Evolutionary conservation across 2,888 invertebrate genomes (phyloP), one percentile per base, ranked within the genome.

Genomic region (Pandemis heparana): DNA sequence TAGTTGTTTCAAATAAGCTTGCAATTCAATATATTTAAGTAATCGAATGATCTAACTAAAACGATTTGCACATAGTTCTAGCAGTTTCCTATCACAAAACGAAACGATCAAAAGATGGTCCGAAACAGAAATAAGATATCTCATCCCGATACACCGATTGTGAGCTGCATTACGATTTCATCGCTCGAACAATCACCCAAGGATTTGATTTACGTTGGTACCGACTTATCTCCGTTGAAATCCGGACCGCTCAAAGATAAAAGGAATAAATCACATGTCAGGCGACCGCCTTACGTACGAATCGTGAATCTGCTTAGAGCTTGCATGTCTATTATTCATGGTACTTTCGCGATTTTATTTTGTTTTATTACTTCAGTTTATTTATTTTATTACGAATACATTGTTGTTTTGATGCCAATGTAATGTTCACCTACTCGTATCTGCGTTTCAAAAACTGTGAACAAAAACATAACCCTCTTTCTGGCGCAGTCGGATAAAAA

Each of bases 201-300:
- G 81, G 85, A 88, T 90, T 89, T 91, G 91, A 89, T 90, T 91
- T 89, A 90, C 86, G 89, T 83, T 85, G 85, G 86, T 82, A 79
- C 81, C 77, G 79, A 81, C 85, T 89, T 90, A 90, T 90, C 86
- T 84, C 77, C 85, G 87, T 88, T 89, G 85, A 87, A 91, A 90
- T 89, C 87, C 86, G 85, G 83, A 82, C 85, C 85, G 82, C 81
- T 85, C 85, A 80, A 81, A 90, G 90, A 92, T 91, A 90, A 92
- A 89, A 88, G 87, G 88, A 89, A 92, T 92, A 91, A 92, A 92
- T 92, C 91, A 89, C 88, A 85, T 87, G 90, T 91, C 91, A 89
- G 85, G 79, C 86, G 84, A 87, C 85, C 85, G 88, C 86, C 91
- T 89, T 90, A 89, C 90, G 86, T 83, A 85, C 82, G 85, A 83